Evolutionary conservation across 2,113 vertebrate genomes (phyloP).

Genomic region (Periophthalmus modestus): DNA sequence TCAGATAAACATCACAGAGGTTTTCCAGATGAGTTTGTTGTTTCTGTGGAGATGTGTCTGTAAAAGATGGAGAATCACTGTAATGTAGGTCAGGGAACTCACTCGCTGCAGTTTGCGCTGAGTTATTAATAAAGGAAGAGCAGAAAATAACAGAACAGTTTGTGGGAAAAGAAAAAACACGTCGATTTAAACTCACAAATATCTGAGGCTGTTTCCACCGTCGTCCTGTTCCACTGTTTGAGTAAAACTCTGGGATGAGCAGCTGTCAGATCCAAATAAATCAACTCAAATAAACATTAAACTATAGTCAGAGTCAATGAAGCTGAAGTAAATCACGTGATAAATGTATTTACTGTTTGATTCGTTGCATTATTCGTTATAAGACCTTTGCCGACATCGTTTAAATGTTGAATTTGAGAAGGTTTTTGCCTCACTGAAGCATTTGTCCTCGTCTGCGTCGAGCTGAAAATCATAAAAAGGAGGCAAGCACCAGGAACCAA

Average conservation of each 20-base stretch:
- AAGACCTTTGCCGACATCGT: slow-evolving; percentile 8
- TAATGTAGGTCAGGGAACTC: slow-evolving; percentile 54
- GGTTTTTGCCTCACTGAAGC: slow-evolving; percentile 20
- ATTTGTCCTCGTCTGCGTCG: slow-evolving; percentile 44
- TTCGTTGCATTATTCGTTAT: neutral
- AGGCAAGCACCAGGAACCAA: slow-evolving; percentile 17
- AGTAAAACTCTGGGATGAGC: too few relatives aligned
- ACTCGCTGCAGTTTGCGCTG: slow-evolving; percentile 3
- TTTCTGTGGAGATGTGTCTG: slow-evolving; percentile 17
- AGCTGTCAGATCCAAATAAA: too few relatives aligned
- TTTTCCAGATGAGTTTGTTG: too few relatives aligned
- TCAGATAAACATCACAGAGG: slow-evolving; percentile 28
- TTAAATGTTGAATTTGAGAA: slow-evolving; percentile 34
- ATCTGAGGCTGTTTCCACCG: too few relatives aligned
- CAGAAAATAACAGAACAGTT: neutral
- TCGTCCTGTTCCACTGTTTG: too few relatives aligned
- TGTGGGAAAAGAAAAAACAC: neutral
- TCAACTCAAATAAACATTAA: too few relatives aligned
- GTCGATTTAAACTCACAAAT: neutral
- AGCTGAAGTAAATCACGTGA: too few relatives aligned
- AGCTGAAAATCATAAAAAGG: slow-evolving; percentile 27
- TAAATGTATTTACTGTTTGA: neutral
- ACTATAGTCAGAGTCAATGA: too few relatives aligned
- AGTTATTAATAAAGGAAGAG: slow-evolving; percentile 14
- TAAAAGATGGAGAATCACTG: slow-evolving; percentile 38